phyloP scores from a whole-genome alignment of 2,797 vertebrate species.

The Melanotaenia nigrans region DNA sequence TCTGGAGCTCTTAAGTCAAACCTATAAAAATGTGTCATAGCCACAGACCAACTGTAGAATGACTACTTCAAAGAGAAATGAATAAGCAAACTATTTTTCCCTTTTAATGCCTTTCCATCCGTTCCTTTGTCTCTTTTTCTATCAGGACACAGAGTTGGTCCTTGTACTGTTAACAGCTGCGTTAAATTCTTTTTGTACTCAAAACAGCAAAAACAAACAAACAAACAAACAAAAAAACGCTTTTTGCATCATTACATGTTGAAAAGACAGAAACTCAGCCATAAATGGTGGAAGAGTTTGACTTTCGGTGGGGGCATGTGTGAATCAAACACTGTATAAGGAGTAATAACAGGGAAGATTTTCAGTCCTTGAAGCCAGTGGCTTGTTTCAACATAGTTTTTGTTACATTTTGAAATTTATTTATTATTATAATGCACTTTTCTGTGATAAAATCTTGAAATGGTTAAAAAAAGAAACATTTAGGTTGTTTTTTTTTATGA shows the following conservation, averaged over 20 bases:
- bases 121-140: constrained; percentile 1
- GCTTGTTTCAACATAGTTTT: constrained; percentile 13
- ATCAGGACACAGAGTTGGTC: neutral
- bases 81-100: neutral
- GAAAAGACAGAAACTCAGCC: constrained; percentile 30
- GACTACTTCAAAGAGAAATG: neutral
- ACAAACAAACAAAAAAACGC: constrained; percentile 12
- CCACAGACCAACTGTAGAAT: neutral
- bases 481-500: constrained; percentile 5
- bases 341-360: constrained; percentile 22
- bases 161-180: constrained; percentile 31
- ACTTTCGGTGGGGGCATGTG: constrained; percentile 13
- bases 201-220: constrained; percentile 6
- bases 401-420: constrained; percentile 14
- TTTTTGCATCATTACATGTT: constrained; percentile 26
- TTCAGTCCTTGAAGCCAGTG: constrained; percentile 19
- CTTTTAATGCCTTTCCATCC: neutral
- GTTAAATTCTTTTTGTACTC: constrained; percentile 26
- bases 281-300: constrained; percentile 52
- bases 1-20: neutral
- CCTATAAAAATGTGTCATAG: neutral
- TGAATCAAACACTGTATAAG: constrained; percentile 26
- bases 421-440: constrained; percentile 6
- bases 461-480: too few relatives aligned
- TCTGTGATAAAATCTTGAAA: constrained; percentile 20